Evolutionary conservation across 2,113 vertebrate species (phyloP), one percentile per base, ranked within the genome.

Genomic region (Lepus timidus): DNA sequence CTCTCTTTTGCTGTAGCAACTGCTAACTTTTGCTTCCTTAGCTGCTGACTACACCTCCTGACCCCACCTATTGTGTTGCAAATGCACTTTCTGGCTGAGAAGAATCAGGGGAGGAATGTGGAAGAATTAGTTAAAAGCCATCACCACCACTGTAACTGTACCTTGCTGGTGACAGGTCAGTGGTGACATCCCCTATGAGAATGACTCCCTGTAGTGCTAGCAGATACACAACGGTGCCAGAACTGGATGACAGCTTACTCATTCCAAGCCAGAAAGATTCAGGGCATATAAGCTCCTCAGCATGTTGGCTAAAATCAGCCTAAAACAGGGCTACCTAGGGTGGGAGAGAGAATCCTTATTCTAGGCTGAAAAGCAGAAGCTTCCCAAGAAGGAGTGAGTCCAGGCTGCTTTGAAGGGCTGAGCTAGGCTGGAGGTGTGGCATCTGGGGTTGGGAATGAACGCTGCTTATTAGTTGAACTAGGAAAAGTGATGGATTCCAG

Each of bases 21-120:
- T 85, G 49, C 67, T 92, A 61, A 39, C 55, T 83, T 90, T 87
- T 85, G 55, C 85, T 92, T 81, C 89, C 49, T 78, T 10, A 62
- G 73, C 49, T 52, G 52, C 55, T 51, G 74, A 36, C 39, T 71
- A 9, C 4, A 33, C 27, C 65, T 75, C 75, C 67, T 76, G 33
- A 79, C 29, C 25, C 65, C 83, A 80, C 29, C 70, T 86, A 67
- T 25, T 36, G 65, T 74, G 61, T 67, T 12, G 19, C 76, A 94
- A 92, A 89, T 83, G 9, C 13, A 82, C 33, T 27, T 88, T 89
- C 61, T 93, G 64, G 19, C 31, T 89, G 68, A 86, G 36, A 82
- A 94, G n/a, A 75, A 62, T 29, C 67, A 68, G 11, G 9, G 25
- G 11, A 85, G 23, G 89, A 84, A 67, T 81, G 62, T 88, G 36